These are phyloP conservation scores for Clarias platycephalus DNA, from an alignment of 2,797 vertebrate species.

Conservation along the genomic window DNA sequence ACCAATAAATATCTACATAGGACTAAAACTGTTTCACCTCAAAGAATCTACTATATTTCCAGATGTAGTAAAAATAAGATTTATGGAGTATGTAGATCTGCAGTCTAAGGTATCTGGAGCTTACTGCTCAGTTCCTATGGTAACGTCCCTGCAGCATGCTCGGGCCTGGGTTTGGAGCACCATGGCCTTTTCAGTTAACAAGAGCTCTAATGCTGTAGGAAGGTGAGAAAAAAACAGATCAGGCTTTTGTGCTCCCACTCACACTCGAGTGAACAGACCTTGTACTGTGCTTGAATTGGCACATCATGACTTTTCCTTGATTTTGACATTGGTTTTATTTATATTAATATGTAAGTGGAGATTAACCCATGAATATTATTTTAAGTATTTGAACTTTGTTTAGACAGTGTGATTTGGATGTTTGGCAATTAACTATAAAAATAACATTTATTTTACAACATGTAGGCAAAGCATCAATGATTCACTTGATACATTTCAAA, in stretches of 20 bases:
- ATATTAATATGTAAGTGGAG: constrained; percentile 16
- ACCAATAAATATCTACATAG: not conserved
- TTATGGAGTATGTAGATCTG: constrained; percentile 12
- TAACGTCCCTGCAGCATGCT: constrained; percentile 42
- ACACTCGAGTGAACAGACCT: constrained; percentile 45
- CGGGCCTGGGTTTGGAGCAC: constrained; percentile 48
- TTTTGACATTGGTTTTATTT: constrained; percentile 6
- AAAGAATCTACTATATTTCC: not conserved
- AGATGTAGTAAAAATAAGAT: constrained; percentile 8
- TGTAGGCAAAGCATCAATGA: not conserved
- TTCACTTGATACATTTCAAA: not conserved
- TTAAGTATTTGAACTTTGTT: not conserved
- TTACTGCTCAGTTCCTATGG: constrained; percentile 52
- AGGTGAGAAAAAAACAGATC: constrained; percentile 37
- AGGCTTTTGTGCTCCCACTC: constrained; percentile 49
- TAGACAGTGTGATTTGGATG: constrained; percentile 14
- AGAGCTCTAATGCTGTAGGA: constrained; percentile 36
- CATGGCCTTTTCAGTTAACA: constrained; percentile 51
- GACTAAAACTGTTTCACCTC: not conserved
- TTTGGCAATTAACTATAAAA: not conserved
- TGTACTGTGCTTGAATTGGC: constrained; percentile 33
- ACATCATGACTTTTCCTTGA: constrained; percentile 26
- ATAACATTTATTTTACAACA: constrained; percentile 17
- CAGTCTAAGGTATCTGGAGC: constrained; percentile 30
- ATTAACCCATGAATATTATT: constrained; percentile 12